Conservation (phyloP, 2,888 invertebrate species). For the Pandemis cinnamomeana region DNA sequence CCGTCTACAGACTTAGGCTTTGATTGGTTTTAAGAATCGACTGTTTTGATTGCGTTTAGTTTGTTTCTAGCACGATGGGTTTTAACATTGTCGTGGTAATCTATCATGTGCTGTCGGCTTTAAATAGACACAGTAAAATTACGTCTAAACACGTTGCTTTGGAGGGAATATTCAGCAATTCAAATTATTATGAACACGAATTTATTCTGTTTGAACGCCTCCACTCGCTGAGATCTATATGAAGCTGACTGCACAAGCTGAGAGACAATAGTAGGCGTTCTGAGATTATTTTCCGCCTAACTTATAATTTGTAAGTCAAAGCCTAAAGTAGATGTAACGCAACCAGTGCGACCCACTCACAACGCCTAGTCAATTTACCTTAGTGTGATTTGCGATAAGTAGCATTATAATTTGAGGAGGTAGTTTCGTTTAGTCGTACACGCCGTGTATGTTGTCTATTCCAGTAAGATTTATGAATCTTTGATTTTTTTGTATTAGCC, state of each 20-base stretch:
- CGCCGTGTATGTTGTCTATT: slow-evolving; percentile 55
- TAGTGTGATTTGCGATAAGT: slow-evolving; percentile 84
- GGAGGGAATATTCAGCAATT: background rate
- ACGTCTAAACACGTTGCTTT: background rate
- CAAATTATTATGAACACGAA: background rate
- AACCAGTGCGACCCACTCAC: slow-evolving; percentile 72
- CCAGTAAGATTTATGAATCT: slow-evolving; percentile 55
- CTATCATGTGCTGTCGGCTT: background rate
- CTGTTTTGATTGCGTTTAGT: slow-evolving; percentile 11
- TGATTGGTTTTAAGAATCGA: slow-evolving; percentile 25
- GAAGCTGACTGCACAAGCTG: slow-evolving; percentile 1
- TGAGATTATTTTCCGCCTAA: slow-evolving; percentile 39
- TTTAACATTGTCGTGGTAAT: background rate
- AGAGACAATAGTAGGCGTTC: slow-evolving; percentile 28
- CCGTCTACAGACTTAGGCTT: slow-evolving; percentile 46
- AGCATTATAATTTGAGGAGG: slow-evolving; percentile 73
- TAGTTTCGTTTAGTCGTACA: slow-evolving; percentile 50
- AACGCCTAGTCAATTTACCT: slow-evolving; percentile 84
- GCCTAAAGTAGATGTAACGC: slow-evolving; percentile 46
- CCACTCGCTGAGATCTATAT: background rate
- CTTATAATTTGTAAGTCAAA: slow-evolving; percentile 36
- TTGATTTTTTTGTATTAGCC: slow-evolving; percentile 44
- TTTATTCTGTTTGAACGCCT: background rate
- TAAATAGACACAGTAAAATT: background rate
- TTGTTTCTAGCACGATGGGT: background rate